Evolutionary conservation across 2,888 invertebrate species (phyloP).

Genomic region (Zygaena filipendulae): DNA sequence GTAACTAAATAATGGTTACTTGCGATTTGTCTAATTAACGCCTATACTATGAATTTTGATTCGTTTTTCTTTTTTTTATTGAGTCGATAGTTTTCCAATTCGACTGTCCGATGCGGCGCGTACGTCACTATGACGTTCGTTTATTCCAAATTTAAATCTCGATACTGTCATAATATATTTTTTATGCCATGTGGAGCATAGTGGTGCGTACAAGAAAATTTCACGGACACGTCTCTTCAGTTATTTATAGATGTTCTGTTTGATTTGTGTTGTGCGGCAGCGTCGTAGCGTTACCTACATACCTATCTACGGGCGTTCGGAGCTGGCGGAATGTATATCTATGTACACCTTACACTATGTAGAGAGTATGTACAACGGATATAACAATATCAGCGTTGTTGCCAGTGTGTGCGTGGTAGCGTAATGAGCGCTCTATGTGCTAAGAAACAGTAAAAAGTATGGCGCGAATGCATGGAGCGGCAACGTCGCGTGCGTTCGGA

Average conservation of each 20-base stretch:
- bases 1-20: too few relatives aligned
- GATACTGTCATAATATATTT: too few relatives aligned
- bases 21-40: too few relatives aligned
- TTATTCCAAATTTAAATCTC: too few relatives aligned
- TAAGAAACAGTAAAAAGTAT: constrained; percentile 72
- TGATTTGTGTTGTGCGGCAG: constrained; percentile 47
- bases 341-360: constrained; percentile 61
- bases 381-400: constrained; percentile 37
- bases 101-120: too few relatives aligned
- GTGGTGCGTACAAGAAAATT: too few relatives aligned
- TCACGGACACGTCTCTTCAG: constrained; percentile 46
- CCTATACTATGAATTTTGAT: too few relatives aligned
- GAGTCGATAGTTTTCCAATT: too few relatives aligned
- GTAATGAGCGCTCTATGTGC: constrained; percentile 67
- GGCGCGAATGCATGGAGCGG: constrained; percentile 60
- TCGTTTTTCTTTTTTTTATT: too few relatives aligned
- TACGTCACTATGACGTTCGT: too few relatives aligned
- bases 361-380: constrained; percentile 35
- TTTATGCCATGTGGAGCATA: too few relatives aligned
- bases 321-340: constrained; percentile 53
- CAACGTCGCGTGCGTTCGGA: constrained; percentile 56
- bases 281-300: constrained; percentile 59
- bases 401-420: constrained; percentile 28
- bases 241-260: constrained; percentile 56
- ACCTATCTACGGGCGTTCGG: constrained; percentile 36